These are phyloP conservation scores for Penaeus indicus DNA, from an alignment of 1,140 invertebrate genomes.

Conservation along the genomic window DNA sequence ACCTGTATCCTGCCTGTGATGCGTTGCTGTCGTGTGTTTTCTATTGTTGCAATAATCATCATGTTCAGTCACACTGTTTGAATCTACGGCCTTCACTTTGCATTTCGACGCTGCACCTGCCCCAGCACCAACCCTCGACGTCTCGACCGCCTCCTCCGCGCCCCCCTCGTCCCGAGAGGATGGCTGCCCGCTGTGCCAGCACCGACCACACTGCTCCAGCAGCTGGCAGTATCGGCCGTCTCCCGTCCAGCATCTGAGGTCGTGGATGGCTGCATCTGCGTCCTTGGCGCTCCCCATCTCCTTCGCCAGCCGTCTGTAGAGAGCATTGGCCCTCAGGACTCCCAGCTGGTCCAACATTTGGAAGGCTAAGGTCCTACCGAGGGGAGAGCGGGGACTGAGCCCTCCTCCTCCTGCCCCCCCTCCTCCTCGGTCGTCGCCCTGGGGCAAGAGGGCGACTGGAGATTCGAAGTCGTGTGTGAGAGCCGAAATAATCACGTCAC, in stretches of 20 bases:
- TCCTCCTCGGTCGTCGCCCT: too few relatives aligned
- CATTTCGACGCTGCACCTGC: too few relatives aligned
- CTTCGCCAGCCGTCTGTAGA: slow-evolving; percentile 21
- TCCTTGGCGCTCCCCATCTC: slow-evolving; percentile 9
- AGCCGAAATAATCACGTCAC: slow-evolving; percentile 50
- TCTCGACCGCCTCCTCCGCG: too few relatives aligned
- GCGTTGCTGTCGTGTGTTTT: too few relatives aligned
- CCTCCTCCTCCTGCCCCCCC: too few relatives aligned
- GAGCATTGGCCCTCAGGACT: slow-evolving; percentile 22
- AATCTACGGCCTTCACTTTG: too few relatives aligned
- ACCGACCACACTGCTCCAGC: not conserved
- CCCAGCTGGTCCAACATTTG: slow-evolving; percentile 44
- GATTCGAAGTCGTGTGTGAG: slow-evolving; percentile 35
- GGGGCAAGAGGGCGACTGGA: not conserved
- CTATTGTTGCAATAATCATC: too few relatives aligned
- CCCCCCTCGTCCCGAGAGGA: too few relatives aligned
- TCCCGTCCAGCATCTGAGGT: slow-evolving; percentile 28
- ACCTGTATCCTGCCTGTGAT: too few relatives aligned
- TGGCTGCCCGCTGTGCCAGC: not conserved
- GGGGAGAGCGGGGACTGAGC: slow-evolving; percentile 31
- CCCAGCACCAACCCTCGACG: too few relatives aligned
- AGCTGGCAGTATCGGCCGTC: not conserved
- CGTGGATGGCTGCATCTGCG: slow-evolving; percentile 19
- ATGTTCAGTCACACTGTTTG: too few relatives aligned
- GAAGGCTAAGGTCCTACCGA: slow-evolving; percentile 47